Evolutionary conservation across 2,797 vertebrate genomes (phyloP), one percentile per base, ranked within the genome.

Genomic region (Orestias chungarensis): DNA sequence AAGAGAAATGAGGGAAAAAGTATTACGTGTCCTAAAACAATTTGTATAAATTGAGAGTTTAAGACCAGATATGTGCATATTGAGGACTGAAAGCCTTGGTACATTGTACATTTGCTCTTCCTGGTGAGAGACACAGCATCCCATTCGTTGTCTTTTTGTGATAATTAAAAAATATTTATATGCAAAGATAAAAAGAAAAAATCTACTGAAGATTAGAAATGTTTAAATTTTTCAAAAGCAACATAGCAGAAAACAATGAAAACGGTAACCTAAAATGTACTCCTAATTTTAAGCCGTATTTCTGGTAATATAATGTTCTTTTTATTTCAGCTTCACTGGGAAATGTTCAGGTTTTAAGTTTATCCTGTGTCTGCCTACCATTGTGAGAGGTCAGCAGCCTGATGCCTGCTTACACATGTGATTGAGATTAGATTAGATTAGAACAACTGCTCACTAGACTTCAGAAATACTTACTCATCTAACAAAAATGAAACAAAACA

Each of bases 391-490:
- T n/a, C 17, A 42, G 46, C n/a, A 17, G 68, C 10, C 27, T 23
- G 70, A 66, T 68, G 75, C 67, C 59, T 57, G 66, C 59, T 54
- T 69, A 64, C 74, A 46, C 81, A 83, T 87, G 80, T 84, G 81
- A 87, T 50, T 75, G 66, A 76, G 70, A 83, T 88, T 85, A 87
- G 55, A 55, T 46, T 29, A 68, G 40, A 33, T 57, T 57, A 33
- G 55, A 57, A 57, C 27, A 35, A 57, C 7, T 47, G 18, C 17
- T 20, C 15, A 44, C 3, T 44, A 2, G 9, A 2, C 43, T 55
- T 55, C 15, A 55, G 15, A 54, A 54, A 54, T 11, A 54, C 14
- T 17, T 8, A 55, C 15, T 55, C 27, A 55, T 55, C 14, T 7
- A 55, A 55, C 29, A 43, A 43, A 55, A 31, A 29, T 31, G 2